These are phyloP conservation scores for Neolamprologus falcicula DNA, from an alignment of 2,113 vertebrate species.

Conservation along the genomic window DNA sequence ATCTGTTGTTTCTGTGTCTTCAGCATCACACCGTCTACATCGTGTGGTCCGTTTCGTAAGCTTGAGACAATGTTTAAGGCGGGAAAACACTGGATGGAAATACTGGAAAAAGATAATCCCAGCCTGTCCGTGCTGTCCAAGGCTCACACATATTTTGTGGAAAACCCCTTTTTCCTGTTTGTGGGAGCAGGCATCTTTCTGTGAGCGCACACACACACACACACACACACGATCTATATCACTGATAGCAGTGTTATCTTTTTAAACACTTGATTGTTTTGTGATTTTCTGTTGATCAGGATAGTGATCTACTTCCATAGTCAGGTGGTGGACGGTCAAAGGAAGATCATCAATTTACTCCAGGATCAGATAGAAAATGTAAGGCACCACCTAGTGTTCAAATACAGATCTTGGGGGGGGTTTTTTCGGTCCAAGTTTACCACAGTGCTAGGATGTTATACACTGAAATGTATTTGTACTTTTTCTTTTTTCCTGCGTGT, in stretches of 20 bases:
- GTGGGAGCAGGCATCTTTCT: constrained; percentile 71
- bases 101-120: constrained; percentile 67
- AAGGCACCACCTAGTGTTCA: background rate
- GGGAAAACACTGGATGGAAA: constrained; percentile 72
- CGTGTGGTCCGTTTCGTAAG: constrained; percentile 83
- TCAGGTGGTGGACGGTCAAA: constrained; percentile 85
- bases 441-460: background rate
- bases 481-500: background rate
- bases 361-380: constrained; percentile 88
- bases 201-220: constrained; percentile 64
- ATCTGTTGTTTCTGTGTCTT: background rate
- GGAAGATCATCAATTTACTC: constrained; percentile 79
- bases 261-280: background rate
- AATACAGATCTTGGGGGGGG: rapidly evolving
- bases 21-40: constrained; percentile 78
- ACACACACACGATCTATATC: background rate
- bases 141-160: constrained; percentile 75
- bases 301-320: constrained; percentile 85
- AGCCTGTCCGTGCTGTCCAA: constrained; percentile 72
- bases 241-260: background rate
- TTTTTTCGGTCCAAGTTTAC: background rate
- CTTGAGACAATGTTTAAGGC: constrained; percentile 79
- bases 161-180: constrained; percentile 82
- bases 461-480: background rate
- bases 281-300: constrained; percentile 54